Percentiles rank a stretch among this genome's conserved stretches.
These are phyloP conservation scores for Taenaris catops DNA, from an alignment of 2,888 invertebrate genomes.

Conservation along the genomic window DNA sequence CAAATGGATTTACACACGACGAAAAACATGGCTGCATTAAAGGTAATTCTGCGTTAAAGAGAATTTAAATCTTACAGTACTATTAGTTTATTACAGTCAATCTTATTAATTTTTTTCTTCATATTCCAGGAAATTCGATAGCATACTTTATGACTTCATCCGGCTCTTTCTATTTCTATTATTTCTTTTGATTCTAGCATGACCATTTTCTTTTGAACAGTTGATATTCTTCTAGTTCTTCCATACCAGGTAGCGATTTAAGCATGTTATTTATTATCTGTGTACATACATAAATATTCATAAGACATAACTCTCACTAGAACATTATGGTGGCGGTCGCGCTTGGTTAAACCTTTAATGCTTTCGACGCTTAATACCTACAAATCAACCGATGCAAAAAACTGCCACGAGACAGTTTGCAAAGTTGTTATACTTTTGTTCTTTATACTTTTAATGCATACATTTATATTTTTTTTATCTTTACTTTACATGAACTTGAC, in stretches of 20 bases:
- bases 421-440: conserved; percentile 48
- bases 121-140: conserved; percentile 76
- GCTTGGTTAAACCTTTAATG: conserved; percentile 46
- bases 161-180: conserved; percentile 61
- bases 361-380: conserved; percentile 55
- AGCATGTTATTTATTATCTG: conserved; percentile 57
- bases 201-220: conserved; percentile 69
- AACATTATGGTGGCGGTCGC: conserved; percentile 55
- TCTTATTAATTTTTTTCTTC: conserved; percentile 75
- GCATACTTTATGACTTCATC: conserved; percentile 72
- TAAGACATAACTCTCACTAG: conserved; percentile 45
- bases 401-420: conserved; percentile 77
- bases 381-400: conserved; percentile 53
- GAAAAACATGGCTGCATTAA: conserved; percentile 96
- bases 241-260: conserved; percentile 70
- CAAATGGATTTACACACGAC: conserved; percentile 94
- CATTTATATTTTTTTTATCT: no score
- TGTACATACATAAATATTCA: conserved; percentile 49
- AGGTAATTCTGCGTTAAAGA: conserved; percentile 85
- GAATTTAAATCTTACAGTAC: conserved; percentile 45
- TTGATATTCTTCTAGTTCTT: conserved; percentile 67
- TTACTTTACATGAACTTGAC: neutral
- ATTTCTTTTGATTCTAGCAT: conserved; percentile 64
- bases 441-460: conserved; percentile 28
- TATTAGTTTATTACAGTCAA: conserved; percentile 58